Conservation (phyloP, 2,888 invertebrate genomes). For the Magallana nippona region DNA sequence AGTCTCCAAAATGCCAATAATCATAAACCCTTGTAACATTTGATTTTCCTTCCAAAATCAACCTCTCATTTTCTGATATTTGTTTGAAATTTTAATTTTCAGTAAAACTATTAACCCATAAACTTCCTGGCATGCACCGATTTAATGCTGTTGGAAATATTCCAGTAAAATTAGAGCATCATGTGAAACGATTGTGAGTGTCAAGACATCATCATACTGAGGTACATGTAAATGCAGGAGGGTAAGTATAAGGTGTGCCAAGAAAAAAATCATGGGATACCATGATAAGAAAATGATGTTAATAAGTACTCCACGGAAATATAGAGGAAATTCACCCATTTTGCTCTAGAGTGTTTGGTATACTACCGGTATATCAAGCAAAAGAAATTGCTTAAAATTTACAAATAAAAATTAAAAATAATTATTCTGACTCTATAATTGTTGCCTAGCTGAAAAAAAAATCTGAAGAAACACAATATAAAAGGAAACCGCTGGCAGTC, state of each 20-base stretch:
- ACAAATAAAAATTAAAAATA: neutral
- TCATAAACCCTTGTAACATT: too few species aligned
- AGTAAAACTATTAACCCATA: too few species aligned
- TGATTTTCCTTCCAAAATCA: too few species aligned
- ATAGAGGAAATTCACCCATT: conserved; percentile 2
- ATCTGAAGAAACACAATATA: neutral
- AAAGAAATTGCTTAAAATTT: neutral
- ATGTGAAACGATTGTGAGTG: too few species aligned
- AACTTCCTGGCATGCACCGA: too few species aligned
- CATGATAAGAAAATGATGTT: neutral
- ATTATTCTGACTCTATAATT: neutral
- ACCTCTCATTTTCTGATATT: too few species aligned
- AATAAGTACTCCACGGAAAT: neutral
- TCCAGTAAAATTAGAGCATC: too few species aligned
- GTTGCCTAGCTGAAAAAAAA: neutral
- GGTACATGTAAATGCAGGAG: neutral
- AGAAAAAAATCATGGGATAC: neutral
- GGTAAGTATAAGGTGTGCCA: neutral
- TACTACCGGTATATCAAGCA: neutral
- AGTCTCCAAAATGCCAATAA: too few species aligned
- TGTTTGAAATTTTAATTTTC: too few species aligned
- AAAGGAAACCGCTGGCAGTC: neutral
- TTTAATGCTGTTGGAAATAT: too few species aligned
- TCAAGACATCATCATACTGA: neutral
- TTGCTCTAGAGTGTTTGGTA: neutral